Base-by-base conservation (phyloP, 2,113 vertebrate genomes). In the Cynopterus brachyotis region DNA sequence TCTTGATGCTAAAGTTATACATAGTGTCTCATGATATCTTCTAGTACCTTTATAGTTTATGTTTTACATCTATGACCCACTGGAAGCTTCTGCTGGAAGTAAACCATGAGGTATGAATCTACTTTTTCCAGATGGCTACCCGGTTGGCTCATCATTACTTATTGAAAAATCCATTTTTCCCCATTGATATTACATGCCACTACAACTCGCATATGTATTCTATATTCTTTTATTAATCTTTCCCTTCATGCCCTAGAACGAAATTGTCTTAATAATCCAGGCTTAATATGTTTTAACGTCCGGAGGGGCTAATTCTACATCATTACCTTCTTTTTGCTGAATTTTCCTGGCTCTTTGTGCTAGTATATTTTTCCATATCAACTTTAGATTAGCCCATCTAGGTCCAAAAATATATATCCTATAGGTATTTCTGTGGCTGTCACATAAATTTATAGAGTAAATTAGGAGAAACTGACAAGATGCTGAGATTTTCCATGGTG, bases 231-330 rank as follows among this genome's bases (percentile, higher is more conserved):
- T 76, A 94, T 60, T 87, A 69, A 55, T 62, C 35, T 89, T 60
- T 96, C 62, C 87, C 19, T 95, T 88, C 76, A 85, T 45, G 40
- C 4, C 40, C 37, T 40, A 89, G 59, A 96, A 53, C 59, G 57
- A 91, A 87, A 95, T 0, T 60, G 4, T 89, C 67, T 89, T 89
- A 50, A 80, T 78, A 97, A 73, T 15, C 64, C 35, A 82, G 72
- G 26, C 19, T 42, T 59, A 82, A 76, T 82, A 89, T 89, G 16
- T 81, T 95, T 97, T 92, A 83, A 83, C 94, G 81, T 69, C 42
- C 16, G 35, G 62, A 53, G 50, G 15, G 9, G 32, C 28, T 67
- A 67, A 45, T 60, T 60, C n/a, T 50, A 70, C 32, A 79, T 45
- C 35, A 78, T 95, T 60, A 70, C 8, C 62, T 55, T 78, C 53